Evolutionary conservation across 1,140 invertebrate species (phyloP).

Genomic region (Pogonognathellus flavescens): DNA sequence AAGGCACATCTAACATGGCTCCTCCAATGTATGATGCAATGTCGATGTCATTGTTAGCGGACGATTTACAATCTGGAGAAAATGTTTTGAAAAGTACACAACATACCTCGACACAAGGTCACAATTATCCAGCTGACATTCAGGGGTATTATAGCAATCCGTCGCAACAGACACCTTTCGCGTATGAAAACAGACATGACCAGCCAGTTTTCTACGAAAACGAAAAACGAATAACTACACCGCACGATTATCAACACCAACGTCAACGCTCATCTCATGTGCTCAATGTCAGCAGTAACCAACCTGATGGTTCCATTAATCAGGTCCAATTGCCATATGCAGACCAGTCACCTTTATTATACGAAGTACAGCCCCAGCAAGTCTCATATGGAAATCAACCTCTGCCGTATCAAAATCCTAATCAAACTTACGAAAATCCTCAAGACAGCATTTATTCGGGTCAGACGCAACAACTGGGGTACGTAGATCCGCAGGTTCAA

Average conservation of each 20-base stretch:
- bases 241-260: neutral
- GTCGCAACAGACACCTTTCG: neutral
- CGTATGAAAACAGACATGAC: neutral
- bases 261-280: neutral
- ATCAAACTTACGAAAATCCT: neutral
- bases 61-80: slow-evolving; percentile 41
- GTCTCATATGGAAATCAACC: slow-evolving; percentile 1
- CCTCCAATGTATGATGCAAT: slow-evolving; percentile 27
- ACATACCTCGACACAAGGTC: neutral
- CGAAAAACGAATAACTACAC: neutral
- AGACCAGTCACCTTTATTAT: neutral
- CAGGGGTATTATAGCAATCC: neutral
- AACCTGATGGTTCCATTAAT: neutral
- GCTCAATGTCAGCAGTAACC: neutral
- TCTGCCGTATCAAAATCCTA: neutral
- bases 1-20: neutral
- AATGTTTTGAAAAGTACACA: neutral
- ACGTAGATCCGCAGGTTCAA: neutral
- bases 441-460: no score
- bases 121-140: neutral
- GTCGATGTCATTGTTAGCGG: slow-evolving; percentile 11
- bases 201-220: neutral
- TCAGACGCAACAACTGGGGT: no score
- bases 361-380: neutral
- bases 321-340: neutral